These are phyloP conservation scores for Onthophagus sagittarius DNA, from an alignment of 2,888 invertebrate genomes.

Conservation along the genomic window DNA sequence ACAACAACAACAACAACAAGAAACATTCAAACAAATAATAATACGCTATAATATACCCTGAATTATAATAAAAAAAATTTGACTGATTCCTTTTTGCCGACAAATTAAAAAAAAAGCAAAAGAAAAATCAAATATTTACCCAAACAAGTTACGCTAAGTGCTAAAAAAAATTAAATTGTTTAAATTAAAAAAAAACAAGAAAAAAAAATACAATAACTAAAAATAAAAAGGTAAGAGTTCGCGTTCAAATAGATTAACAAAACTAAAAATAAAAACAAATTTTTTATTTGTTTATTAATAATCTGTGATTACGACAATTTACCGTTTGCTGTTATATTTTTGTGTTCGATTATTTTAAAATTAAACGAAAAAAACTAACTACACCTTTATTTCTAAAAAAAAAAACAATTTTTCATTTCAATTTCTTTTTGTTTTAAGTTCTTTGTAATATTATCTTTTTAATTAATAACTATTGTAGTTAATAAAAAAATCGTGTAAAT, in stretches of 20 bases:
- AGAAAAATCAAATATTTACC: neutral
- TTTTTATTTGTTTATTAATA: slow-evolving; percentile 18
- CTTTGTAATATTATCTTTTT: slow-evolving; percentile 18
- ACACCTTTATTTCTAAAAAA: slow-evolving; percentile 11
- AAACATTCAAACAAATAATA: too few relatives aligned
- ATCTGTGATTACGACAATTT: slow-evolving; percentile 39
- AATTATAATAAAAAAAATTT: neutral
- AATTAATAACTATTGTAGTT: slow-evolving; percentile 17
- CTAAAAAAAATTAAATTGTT: neutral
- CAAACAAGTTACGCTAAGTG: neutral
- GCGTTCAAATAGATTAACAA: neutral
- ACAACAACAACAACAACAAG: neutral
- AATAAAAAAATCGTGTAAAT: slow-evolving; percentile 31
- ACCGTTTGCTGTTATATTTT: slow-evolving; percentile 36
- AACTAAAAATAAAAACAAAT: neutral
- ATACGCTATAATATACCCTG: too few relatives aligned
- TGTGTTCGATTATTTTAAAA: slow-evolving; percentile 26
- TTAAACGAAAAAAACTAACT: neutral
- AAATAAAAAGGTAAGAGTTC: neutral
- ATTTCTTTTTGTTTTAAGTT: neutral
- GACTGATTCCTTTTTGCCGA: neutral
- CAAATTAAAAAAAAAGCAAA: neutral
- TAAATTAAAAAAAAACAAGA: slow-evolving; percentile 1
- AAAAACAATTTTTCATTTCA: too few relatives aligned
- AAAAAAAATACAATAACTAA: neutral